Base-by-base conservation (phyloP, 2,888 invertebrate genomes). In the Cryptus armator region DNA sequence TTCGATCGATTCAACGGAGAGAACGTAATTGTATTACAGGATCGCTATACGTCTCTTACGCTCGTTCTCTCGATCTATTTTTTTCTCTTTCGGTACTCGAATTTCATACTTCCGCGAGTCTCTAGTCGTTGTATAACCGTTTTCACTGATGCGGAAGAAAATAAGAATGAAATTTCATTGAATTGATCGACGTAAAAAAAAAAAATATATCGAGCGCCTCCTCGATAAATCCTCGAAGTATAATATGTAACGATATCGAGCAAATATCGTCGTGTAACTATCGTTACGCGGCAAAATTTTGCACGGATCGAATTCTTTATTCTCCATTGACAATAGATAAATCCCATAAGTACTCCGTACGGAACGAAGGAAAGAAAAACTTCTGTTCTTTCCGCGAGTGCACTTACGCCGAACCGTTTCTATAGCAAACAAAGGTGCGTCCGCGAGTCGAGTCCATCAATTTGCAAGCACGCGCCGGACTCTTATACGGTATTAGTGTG, bases 1-100 rank as follows among this genome's bases (percentile, higher is more conserved):
- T 71, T 71, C 56, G 81, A 82, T 82, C 71, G 76, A 56, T 71
- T 56, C 62, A 76, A 44, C 64, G 53, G 10, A 66, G 76, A 64
- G 46, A 19, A 10, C 56, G 66, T 82, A 82, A 76, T 82, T 46
- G 37, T 56, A 70, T 81, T 19, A 51, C 37, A 32, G 19, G 29
- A n/a, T 44, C 12, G n/a, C 19, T 70, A 32, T 70, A 32, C 46
- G 32, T 62, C 46, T 72, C 46, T 37, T 24, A 24, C 24, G 46
- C 12, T 12, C 12, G 5, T 51, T 76, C 70, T 64, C 16, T 24
- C 24, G 24, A 19, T 19, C 66, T 16, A 9, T 53, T 53, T 19
- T 53, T 24, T 2, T 2, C 24, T 24, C 24, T 10, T 19, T 2
- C n/a, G 19, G 19, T 53, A 53, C 10, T 53, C 19, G 16, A 19